Evolutionary conservation across 2,888 invertebrate genomes (phyloP).

Genomic region (Lucinisca nassula): DNA sequence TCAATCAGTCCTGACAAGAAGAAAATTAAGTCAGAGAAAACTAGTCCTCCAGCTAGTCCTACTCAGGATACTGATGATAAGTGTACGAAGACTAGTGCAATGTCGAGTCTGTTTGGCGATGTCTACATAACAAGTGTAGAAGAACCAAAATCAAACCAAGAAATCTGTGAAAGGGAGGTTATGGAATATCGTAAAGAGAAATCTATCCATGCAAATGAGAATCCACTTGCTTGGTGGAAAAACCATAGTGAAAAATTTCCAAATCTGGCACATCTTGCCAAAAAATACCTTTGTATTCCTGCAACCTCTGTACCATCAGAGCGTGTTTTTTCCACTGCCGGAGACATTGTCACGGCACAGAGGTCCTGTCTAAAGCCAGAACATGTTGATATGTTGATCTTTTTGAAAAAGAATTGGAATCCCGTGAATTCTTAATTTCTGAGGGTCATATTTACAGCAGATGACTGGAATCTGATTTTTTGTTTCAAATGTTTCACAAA

Average conservation of each 20-base stretch:
- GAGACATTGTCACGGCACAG: conserved; percentile 32
- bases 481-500: too few relatives aligned
- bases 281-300: conserved; percentile 10
- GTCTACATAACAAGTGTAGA: neutral
- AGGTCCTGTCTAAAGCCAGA: conserved; percentile 4
- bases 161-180: neutral
- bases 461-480: too few relatives aligned
- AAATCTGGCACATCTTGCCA: neutral
- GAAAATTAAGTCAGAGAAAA: neutral
- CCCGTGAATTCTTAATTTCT: neutral
- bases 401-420: conserved; percentile 29
- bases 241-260: neutral
- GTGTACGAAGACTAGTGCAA: neutral
- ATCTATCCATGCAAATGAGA: neutral
- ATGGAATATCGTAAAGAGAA: neutral
- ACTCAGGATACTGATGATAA: neutral
- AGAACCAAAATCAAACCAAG: neutral
- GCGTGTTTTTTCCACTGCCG: conserved; percentile 31
- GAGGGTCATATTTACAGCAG: neutral
- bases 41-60: neutral
- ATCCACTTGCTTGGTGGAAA: conserved; percentile 21
- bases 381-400: conserved; percentile 23
- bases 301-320: conserved; percentile 29
- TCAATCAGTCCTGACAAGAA: too few relatives aligned
- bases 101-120: neutral